Base-by-base conservation (phyloP, 2,113 vertebrate species). In the Platysternon megacephalum region DNA sequence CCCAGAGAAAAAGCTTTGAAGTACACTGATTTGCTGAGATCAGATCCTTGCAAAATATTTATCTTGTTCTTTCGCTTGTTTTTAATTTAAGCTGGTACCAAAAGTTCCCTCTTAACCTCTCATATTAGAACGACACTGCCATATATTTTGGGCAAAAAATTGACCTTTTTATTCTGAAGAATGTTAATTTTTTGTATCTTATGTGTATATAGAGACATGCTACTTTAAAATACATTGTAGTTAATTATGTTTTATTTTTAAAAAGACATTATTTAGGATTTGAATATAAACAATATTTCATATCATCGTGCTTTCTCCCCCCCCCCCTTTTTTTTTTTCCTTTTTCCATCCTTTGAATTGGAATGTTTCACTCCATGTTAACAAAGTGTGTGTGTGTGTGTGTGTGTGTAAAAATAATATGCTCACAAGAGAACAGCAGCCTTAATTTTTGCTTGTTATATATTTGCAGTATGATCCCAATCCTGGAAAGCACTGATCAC, bases 191-290 rank as follows among this genome's bases (percentile, higher is more conserved):
- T 86, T 53, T 44, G 3, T 88, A 2, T 85, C 88, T 24, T 85
- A 24, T 58, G 61, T 89, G 6, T 58, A 14, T 65, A 44, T 39
- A 90, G 83, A 72, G 79, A 42, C 2, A 3, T 79, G 1, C 10
- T 68, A 1, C 42, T 92, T 84, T 51, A 88, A 92, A 93, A 84
- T 49, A 53, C 46, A 74, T 2, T 72, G 11, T 44, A 28, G 51
- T 78, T 22, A 84, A 55, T 90, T 22, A 49, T 6, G 61, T 16
- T 92, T 94, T 93, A 91, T 95, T 29, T 19, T 4, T 79, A 48
- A 84, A n/a, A 95, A 42, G 83, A 80, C 11, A 1, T n/a, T 78
- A 87, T 76, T 94, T 90, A 91, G 3, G 72, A 53, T 26, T 61
- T 83, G 80, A n/a, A 28, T 1, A 0, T 90, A 74, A 68, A 48